These are phyloP conservation scores for Eonycteris spelaea DNA, from an alignment of 2,113 vertebrate species.

Conservation along the genomic window DNA sequence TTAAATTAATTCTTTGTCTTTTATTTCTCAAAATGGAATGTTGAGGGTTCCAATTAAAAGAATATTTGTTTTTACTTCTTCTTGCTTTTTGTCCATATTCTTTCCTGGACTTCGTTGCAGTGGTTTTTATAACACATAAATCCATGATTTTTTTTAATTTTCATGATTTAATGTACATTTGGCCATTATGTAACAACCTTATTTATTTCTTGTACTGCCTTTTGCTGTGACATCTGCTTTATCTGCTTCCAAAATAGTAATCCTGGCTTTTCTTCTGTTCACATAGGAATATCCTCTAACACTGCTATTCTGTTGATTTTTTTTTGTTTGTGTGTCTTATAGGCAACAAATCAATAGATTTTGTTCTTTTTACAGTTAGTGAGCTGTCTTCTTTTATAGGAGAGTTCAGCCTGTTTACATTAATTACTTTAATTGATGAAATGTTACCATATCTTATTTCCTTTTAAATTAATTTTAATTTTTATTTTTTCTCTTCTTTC, in stretches of 20 bases:
- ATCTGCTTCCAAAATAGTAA: slow-evolving; percentile 48
- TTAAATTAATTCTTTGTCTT: background rate
- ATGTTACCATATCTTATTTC: background rate
- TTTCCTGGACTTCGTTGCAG: background rate
- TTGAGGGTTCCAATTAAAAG: slow-evolving; percentile 6
- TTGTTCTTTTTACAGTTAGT: background rate
- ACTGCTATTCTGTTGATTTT: background rate
- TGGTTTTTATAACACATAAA: background rate
- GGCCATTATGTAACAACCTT: slow-evolving; percentile 18
- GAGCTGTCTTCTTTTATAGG: background rate
- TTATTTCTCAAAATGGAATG: slow-evolving; percentile 19
- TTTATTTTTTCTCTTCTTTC: background rate
- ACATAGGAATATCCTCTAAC: background rate
- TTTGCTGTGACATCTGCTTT: slow-evolving; percentile 52
- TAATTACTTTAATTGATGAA: background rate
- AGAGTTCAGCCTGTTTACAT: background rate
- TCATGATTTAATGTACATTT: slow-evolving; percentile 5
- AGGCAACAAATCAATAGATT: background rate
- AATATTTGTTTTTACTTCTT: slow-evolving; percentile 23
- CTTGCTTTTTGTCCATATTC: background rate
- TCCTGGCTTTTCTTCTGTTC: slow-evolving; percentile 42
- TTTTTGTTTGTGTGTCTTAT: background rate
- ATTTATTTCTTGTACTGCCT: slow-evolving; percentile 35
- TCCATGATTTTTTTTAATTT: background rate
- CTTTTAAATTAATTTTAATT: slow-evolving; percentile 9